A percentile compares a stretch with the other conserved stretches of the same genome.
Evolutionary conservation across 2,888 invertebrate species (phyloP).

Genomic region (Nycteola revayana): DNA sequence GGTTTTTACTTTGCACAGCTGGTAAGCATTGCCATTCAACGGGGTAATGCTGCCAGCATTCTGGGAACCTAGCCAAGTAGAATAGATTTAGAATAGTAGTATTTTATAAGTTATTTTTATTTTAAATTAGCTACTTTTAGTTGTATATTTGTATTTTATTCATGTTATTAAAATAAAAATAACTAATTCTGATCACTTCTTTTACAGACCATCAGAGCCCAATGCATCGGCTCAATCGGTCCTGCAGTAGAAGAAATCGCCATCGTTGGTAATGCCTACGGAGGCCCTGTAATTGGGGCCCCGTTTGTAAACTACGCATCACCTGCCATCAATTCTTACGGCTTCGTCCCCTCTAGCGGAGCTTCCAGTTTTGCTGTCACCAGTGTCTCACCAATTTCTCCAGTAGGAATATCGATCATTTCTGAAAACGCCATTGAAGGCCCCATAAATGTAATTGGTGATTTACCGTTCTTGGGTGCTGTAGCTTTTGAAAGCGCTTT

Average conservation of each 20-base stretch:
- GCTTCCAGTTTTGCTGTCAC: constrained; percentile 34
- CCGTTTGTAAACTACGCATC: background rate
- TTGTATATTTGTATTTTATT: no score
- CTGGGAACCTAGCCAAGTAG: no score
- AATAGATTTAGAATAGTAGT: no score
- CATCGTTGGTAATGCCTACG: constrained; percentile 1
- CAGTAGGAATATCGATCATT: constrained; percentile 40
- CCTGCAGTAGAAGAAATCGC: background rate
- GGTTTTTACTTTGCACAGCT: no score
- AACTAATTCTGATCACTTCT: background rate
- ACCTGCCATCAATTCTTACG: background rate
- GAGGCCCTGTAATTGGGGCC: no score
- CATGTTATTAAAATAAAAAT: background rate
- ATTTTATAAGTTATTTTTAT: no score
- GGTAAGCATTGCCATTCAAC: background rate
- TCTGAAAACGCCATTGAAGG: constrained; percentile 51
- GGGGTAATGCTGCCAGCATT: no score
- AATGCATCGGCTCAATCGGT: constrained; percentile 14
- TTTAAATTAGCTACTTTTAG: no score
- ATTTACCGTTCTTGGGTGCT: constrained; percentile 44
- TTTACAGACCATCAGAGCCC: constrained; percentile 18
- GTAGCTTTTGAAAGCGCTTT: constrained; percentile 40
- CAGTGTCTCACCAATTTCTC: constrained; percentile 38
- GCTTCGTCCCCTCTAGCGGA: constrained; percentile 20
- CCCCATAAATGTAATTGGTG: constrained; percentile 33